phyloP scores from a whole-genome alignment of 2,797 vertebrate genomes.

The Eremophila alpestris region DNA sequence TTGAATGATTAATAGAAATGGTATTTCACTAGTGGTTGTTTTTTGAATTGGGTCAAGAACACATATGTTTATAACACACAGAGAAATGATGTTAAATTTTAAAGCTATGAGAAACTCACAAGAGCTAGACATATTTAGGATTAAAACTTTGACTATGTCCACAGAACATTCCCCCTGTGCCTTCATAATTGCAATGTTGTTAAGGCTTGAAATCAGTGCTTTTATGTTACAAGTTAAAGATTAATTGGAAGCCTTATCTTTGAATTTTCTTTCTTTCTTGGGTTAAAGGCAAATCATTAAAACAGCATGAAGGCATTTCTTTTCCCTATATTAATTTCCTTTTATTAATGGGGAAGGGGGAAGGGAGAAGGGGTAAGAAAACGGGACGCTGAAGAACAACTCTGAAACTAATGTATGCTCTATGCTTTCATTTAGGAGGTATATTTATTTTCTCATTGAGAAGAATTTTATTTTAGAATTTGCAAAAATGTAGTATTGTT shows the following conservation, averaged over 20 bases:
- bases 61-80: conserved; percentile 51
- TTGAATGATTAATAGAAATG: conserved; percentile 51
- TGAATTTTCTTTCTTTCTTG: conserved; percentile 45
- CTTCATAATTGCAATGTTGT: conserved; percentile 37
- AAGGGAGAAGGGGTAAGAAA: background rate
- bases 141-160: conserved; percentile 50
- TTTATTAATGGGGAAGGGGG: background rate
- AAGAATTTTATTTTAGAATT: background rate
- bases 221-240: conserved; percentile 65
- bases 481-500: background rate
- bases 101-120: conserved; percentile 39
- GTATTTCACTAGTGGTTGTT: conserved; percentile 53
- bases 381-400: background rate
- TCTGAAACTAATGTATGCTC: background rate
- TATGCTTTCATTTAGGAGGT: background rate
- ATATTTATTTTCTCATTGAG: background rate
- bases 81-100: conserved; percentile 21
- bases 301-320: background rate
- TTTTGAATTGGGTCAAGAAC: conserved; percentile 66
- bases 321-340: background rate
- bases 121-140: conserved; percentile 28
- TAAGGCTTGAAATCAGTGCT: conserved; percentile 39
- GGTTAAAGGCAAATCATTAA: conserved; percentile 57
- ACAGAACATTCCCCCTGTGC: conserved; percentile 1
- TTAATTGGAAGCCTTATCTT: conserved; percentile 63